Conservation (phyloP, 2,113 vertebrate species). For the Cettia cetti region DNA sequence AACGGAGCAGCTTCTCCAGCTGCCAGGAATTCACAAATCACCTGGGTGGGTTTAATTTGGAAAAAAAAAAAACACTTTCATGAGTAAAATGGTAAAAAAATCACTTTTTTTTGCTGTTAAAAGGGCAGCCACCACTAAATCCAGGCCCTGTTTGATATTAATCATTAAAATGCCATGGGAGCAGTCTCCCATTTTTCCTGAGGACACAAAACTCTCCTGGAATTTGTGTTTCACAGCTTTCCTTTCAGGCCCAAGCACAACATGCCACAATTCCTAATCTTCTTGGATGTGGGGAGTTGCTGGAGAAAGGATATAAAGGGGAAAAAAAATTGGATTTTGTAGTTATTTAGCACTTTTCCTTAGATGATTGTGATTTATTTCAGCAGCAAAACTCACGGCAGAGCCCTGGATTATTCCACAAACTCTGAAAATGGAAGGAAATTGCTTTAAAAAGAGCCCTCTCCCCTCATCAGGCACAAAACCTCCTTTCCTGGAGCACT, state of each 20-base stretch:
- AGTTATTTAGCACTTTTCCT: neutral
- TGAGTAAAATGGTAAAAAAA: neutral
- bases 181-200: neutral
- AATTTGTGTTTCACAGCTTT: neutral
- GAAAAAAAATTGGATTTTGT: neutral
- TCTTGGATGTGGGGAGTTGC: neutral
- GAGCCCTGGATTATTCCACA: neutral
- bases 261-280: neutral
- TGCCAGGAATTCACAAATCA: neutral
- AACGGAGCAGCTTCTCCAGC: neutral
- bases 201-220: neutral
- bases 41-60: neutral
- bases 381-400: neutral
- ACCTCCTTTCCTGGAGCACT: neutral
- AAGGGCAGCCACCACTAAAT: neutral
- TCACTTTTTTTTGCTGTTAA: neutral
- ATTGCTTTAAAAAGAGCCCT: neutral
- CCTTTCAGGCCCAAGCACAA: neutral
- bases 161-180: neutral
- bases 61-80: neutral
- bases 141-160: neutral
- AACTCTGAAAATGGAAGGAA: neutral
- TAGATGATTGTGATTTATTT: neutral
- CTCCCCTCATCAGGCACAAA: neutral
- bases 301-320: neutral